Conservation (phyloP, 2,888 invertebrate genomes). For the Torymus aiolomorphi region DNA sequence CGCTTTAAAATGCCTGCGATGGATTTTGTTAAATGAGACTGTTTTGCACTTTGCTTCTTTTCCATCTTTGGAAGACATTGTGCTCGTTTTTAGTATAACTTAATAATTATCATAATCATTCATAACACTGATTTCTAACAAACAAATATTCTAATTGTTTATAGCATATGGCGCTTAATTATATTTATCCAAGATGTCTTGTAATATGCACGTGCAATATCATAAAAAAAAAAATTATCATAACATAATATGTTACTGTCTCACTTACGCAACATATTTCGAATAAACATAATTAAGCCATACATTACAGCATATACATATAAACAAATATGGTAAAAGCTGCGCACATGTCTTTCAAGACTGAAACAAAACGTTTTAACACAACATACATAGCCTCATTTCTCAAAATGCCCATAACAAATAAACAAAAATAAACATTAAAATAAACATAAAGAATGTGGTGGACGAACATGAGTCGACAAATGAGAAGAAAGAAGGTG, state of each 20-base stretch:
- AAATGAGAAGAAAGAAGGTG: conserved; percentile 67
- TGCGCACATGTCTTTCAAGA: conserved; percentile 15
- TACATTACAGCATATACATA: background rate
- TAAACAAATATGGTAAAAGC: background rate
- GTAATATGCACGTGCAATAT: too few relatives aligned
- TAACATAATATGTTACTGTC: too few relatives aligned
- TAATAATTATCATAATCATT: background rate
- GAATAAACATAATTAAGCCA: background rate
- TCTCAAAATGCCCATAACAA: conserved; percentile 33
- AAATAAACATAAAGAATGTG: conserved; percentile 47
- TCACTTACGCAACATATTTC: background rate
- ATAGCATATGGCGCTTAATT: too few relatives aligned
- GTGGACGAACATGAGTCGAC: conserved; percentile 62
- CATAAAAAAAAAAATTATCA: too few relatives aligned
- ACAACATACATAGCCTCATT: conserved; percentile 46
- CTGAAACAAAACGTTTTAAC: conserved; percentile 2
- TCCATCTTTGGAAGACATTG: conserved; percentile 2
- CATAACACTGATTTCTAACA: background rate
- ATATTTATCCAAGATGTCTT: too few relatives aligned
- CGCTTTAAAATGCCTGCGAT: conserved; percentile 34
- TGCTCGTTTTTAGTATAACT: background rate
- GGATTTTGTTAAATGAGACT: conserved; percentile 48
- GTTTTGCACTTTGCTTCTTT: conserved; percentile 11
- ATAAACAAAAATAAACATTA: conserved; percentile 35
- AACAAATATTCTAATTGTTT: background rate